Evolutionary conservation across 2,113 vertebrate species (phyloP).

Genomic region (Alethe diademata): DNA sequence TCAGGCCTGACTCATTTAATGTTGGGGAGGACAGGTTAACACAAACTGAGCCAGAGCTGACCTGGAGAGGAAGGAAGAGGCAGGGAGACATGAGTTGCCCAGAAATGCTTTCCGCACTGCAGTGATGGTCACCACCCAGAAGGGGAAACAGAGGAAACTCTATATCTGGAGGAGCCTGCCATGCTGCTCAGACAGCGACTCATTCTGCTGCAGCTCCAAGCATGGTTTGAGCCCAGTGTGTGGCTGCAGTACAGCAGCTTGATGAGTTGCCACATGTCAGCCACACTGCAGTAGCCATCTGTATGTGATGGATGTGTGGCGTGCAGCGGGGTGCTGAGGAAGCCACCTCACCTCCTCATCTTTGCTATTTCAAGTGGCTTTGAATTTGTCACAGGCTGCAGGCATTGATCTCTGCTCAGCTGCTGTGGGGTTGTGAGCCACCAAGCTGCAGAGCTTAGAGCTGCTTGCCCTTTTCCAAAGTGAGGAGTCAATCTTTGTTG

Average conservation of each 20-base stretch:
- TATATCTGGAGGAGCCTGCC: background rate
- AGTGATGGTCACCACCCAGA: background rate
- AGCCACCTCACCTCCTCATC: background rate
- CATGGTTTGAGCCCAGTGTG: background rate
- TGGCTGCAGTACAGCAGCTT: background rate
- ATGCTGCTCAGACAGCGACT: background rate
- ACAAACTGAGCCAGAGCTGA: background rate
- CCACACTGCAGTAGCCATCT: rapidly evolving
- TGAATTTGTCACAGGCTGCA: background rate
- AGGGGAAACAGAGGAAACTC: background rate
- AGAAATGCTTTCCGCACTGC: rapidly evolving
- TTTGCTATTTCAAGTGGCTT: background rate
- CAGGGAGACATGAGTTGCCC: rapidly evolving
- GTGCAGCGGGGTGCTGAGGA: background rate
- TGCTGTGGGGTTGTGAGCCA: background rate
- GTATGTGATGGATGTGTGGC: background rate
- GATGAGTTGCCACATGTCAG: background rate
- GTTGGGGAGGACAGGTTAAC: background rate
- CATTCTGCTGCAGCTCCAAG: background rate
- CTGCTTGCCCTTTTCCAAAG: background rate
- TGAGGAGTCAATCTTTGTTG: background rate
- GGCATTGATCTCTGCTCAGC: background rate
- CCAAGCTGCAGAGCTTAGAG: background rate
- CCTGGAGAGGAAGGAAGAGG: background rate
- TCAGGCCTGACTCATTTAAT: background rate